phyloP scores from a whole-genome alignment of 2,797 vertebrate species.

The Eurystomus glaucurus region DNA sequence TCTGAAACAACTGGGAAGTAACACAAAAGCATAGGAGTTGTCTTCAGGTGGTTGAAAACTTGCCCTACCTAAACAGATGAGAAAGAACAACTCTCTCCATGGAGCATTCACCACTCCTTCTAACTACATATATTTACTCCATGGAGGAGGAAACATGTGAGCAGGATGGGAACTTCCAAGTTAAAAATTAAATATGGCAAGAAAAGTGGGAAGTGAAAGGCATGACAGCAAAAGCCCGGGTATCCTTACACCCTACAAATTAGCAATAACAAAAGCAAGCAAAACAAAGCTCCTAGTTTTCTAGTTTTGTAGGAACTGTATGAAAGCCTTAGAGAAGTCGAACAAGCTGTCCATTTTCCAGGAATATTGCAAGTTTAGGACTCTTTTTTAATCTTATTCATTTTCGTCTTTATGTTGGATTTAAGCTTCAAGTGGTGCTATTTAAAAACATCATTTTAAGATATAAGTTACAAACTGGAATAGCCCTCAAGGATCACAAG shows the following conservation, averaged over 20 bases:
- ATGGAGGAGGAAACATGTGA: neutral
- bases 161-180: neutral
- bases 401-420: neutral
- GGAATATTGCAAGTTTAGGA: neutral
- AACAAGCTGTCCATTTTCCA: neutral
- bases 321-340: neutral
- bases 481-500: slow-evolving; percentile 14
- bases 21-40: neutral
- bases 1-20: neutral
- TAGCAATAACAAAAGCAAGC: neutral
- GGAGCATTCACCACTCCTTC: neutral
- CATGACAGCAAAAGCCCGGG: neutral
- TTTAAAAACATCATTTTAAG: neutral
- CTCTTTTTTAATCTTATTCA: neutral
- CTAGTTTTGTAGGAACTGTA: neutral
- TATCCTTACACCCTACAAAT: neutral
- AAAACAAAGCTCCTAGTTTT: neutral
- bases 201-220: neutral
- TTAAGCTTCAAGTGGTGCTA: neutral
- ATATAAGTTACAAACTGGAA: neutral
- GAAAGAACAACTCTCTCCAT: neutral
- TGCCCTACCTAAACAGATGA: neutral
- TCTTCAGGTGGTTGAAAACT: neutral
- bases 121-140: neutral
- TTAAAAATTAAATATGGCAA: neutral